phyloP scores from a whole-genome alignment of 2,888 invertebrate genomes.

The Scaeva pyrastri region DNA sequence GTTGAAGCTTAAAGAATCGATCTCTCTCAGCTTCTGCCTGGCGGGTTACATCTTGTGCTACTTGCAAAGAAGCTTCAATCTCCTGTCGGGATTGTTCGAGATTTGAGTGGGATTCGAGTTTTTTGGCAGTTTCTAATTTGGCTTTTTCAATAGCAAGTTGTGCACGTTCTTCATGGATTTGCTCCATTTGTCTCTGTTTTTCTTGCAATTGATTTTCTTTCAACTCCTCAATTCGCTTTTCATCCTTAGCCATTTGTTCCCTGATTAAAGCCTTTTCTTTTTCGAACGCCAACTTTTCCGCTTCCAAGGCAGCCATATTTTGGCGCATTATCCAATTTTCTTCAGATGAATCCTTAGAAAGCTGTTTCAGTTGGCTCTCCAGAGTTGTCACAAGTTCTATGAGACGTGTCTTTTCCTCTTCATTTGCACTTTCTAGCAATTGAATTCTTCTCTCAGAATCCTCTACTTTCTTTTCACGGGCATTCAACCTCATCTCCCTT shows the following conservation, averaged over 20 bases:
- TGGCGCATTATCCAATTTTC: constrained; percentile 83
- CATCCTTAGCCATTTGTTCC: constrained; percentile 82
- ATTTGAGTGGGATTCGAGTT: constrained; percentile 77
- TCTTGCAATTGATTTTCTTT: constrained; percentile 81
- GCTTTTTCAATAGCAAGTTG: constrained; percentile 80
- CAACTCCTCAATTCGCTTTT: constrained; percentile 81
- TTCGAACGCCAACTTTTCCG: constrained; percentile 81
- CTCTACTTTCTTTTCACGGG: constrained; percentile 80
- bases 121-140: constrained; percentile 80
- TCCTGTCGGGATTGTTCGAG: constrained; percentile 80
- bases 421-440: constrained; percentile 79
- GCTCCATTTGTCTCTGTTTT: constrained; percentile 78
- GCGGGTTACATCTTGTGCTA: constrained; percentile 82
- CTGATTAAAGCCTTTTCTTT: constrained; percentile 81
- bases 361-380: constrained; percentile 80
- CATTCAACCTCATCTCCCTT: constrained; percentile 79
- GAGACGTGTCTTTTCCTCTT: constrained; percentile 81
- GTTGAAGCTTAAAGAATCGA: constrained; percentile 81
- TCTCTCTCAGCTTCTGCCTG: constrained; percentile 83
- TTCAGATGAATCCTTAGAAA: constrained; percentile 82
- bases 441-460: constrained; percentile 81
- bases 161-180: constrained; percentile 81
- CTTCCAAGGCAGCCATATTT: constrained; percentile 82
- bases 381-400: constrained; percentile 82
- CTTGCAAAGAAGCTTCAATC: constrained; percentile 81